Evolutionary conservation across 2,113 vertebrate genomes (phyloP).

Genomic region (Pituophis catenifer): DNA sequence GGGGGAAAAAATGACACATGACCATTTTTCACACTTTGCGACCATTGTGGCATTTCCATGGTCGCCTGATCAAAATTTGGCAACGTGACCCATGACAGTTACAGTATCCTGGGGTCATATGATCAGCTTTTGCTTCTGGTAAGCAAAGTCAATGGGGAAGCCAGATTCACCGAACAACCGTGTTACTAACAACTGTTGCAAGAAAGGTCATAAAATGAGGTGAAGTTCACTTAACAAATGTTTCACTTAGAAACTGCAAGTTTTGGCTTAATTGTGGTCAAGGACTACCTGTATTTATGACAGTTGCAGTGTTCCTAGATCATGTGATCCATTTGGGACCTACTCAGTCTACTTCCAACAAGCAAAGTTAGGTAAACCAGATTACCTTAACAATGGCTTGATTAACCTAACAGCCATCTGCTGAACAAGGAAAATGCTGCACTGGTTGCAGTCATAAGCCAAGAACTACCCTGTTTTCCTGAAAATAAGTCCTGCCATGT

Average conservation of each 20-base stretch:
- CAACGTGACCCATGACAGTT: neutral
- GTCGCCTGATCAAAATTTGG: neutral
- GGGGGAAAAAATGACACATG: too few relatives aligned
- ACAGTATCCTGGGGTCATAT: neutral
- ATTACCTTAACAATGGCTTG: neutral
- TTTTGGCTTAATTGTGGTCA: neutral
- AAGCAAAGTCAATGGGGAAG: neutral
- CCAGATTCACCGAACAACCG: neutral
- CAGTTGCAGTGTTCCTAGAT: neutral
- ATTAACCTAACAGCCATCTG: neutral
- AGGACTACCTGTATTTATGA: neutral
- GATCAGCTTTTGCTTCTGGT: neutral
- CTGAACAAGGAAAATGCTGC: neutral
- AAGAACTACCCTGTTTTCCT: neutral
- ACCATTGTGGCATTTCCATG: neutral
- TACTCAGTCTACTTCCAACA: neutral
- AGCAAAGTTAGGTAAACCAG: neutral
- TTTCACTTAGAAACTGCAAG: neutral
- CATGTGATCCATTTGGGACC: neutral
- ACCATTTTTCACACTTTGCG: too few relatives aligned
- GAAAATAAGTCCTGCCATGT: too few relatives aligned
- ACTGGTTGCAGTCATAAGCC: neutral
- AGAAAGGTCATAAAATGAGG: neutral
- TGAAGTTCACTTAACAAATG: neutral
- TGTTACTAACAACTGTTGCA: neutral